Percentiles rank a stretch among this genome's conserved stretches.
These are phyloP conservation scores for Peucedramus taeniatus DNA, from an alignment of 2,113 vertebrate species.

Conservation along the genomic window DNA sequence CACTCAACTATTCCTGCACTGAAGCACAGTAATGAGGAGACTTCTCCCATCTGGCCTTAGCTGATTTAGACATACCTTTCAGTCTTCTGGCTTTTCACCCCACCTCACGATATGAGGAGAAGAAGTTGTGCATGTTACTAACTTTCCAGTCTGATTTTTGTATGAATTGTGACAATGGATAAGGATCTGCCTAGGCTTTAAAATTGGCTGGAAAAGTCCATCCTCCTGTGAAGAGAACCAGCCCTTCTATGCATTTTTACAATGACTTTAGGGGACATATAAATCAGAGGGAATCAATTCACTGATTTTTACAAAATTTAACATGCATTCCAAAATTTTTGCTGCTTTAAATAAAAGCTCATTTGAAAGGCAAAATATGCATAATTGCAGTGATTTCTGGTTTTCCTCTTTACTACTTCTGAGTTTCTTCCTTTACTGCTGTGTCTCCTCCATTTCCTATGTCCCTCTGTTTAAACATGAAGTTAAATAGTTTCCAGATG, in stretches of 20 bases:
- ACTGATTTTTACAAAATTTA: neutral
- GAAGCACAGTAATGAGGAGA: neutral
- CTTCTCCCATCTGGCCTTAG: neutral
- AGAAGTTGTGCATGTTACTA: neutral
- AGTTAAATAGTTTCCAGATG: conserved; percentile 51
- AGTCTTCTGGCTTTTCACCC: neutral
- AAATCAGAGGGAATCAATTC: neutral
- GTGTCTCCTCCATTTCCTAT: neutral
- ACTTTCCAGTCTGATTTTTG: neutral
- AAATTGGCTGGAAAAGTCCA: neutral
- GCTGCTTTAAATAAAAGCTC: neutral
- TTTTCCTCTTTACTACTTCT: neutral
- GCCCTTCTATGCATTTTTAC: neutral
- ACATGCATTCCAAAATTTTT: neutral
- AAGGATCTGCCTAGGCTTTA: neutral
- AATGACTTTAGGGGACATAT: neutral
- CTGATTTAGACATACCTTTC: neutral
- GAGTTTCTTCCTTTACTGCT: neutral
- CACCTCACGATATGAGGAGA: neutral
- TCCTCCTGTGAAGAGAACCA: neutral
- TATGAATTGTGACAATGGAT: neutral
- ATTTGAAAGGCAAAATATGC: neutral
- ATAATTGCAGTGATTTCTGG: neutral
- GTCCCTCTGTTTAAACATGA: neutral
- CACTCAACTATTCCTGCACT: neutral